A percentile compares a stretch with the other conserved stretches of the same genome.
Evolutionary conservation across 2,888 invertebrate genomes (phyloP).

Genomic region (Ceriagrion tenellum): DNA sequence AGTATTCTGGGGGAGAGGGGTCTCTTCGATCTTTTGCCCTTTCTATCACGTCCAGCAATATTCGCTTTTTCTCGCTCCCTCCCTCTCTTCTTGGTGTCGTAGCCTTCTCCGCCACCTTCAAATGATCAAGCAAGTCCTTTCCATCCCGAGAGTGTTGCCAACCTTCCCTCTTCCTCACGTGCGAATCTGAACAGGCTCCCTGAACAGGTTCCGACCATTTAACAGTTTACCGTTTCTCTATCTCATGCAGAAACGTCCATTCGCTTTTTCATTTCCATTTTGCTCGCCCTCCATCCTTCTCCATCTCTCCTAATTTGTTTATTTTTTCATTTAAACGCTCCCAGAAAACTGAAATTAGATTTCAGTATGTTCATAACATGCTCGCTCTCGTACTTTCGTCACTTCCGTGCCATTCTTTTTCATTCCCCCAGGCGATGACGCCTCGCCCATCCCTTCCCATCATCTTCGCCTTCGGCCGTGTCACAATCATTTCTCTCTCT

Average conservation of each 20-base stretch:
- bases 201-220: too few relatives aligned
- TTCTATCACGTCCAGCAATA: too few relatives aligned
- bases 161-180: too few relatives aligned
- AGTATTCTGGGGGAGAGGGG: too few relatives aligned
- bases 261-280: neutral
- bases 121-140: too few relatives aligned
- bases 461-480: neutral
- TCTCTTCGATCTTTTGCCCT: too few relatives aligned
- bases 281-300: neutral
- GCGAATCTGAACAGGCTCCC: too few relatives aligned
- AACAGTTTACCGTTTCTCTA: neutral
- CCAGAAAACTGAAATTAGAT: neutral
- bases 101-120: too few relatives aligned
- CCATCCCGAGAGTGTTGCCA: too few relatives aligned
- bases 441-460: neutral
- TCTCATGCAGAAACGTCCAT: neutral
- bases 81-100: too few relatives aligned
- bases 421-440: too few relatives aligned
- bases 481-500: neutral
- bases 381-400: neutral
- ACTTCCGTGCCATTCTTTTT: constrained; percentile 2
- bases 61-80: too few relatives aligned
- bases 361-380: constrained; percentile 1
- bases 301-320: neutral
- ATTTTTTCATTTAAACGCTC: neutral